A percentile compares a stretch with the other conserved stretches of the same genome.
Conservation (phyloP, 2,797 vertebrate genomes). For the Sphaeramia orbicularis region DNA sequence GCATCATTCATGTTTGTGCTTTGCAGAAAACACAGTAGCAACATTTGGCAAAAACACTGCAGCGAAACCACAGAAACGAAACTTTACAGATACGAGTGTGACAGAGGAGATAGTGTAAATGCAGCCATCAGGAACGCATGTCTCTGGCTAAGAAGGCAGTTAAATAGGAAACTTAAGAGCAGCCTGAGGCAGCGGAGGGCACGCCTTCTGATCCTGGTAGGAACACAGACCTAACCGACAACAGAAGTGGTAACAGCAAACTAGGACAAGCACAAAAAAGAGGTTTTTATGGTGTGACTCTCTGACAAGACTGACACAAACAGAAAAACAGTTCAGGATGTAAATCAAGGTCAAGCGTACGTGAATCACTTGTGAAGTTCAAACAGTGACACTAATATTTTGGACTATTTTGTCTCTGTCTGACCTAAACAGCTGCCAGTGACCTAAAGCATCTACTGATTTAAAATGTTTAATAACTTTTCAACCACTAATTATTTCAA, state of each 20-base stretch:
- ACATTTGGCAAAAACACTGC: too few species aligned
- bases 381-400: background rate
- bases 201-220: conserved; percentile 5
- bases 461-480: too few species aligned
- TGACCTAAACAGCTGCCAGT: background rate
- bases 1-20: too few species aligned
- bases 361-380: conserved; percentile 1
- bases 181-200: conserved; percentile 7
- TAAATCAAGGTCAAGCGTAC: background rate
- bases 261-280: too few species aligned
- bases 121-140: conserved; percentile 7
- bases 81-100: background rate
- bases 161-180: conserved; percentile 5
- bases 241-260: too few species aligned
- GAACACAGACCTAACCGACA: too few species aligned
- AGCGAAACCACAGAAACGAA: too few species aligned
- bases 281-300: background rate
- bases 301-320: background rate
- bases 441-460: too few species aligned
- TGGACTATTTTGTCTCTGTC: too few species aligned
- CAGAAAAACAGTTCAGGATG: background rate
- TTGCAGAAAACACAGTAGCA: too few species aligned
- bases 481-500: too few species aligned
- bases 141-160: conserved; percentile 18
- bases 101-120: background rate